Percentiles rank a stretch among this genome's conserved stretches.
phyloP scores from a whole-genome alignment of 2,113 vertebrate genomes.

The Vulpes ferrilata region DNA sequence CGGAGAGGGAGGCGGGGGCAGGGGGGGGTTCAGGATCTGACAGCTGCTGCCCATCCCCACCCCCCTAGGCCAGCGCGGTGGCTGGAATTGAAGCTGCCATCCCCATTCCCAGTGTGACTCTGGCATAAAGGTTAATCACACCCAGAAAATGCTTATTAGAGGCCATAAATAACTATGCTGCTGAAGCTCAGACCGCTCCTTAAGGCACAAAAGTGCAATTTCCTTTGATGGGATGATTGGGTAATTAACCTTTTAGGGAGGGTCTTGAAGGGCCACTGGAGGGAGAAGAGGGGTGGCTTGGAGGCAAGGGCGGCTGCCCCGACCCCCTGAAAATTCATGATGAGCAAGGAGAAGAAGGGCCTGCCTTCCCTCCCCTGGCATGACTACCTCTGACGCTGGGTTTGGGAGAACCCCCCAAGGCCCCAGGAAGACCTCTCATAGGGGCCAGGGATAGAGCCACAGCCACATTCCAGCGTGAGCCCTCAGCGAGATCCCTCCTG shows the following conservation, averaged over 20 bases:
- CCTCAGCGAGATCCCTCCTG: background rate
- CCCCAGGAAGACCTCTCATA: background rate
- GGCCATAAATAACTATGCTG: slow-evolving; percentile 67
- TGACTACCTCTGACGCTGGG: background rate
- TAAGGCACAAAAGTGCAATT: slow-evolving; percentile 68
- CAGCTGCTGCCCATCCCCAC: background rate
- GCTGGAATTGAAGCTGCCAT: slow-evolving; percentile 65
- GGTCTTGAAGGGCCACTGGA: background rate
- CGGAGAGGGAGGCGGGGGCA: no score
- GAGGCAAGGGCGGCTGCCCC: background rate
- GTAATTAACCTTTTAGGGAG: slow-evolving; percentile 66
- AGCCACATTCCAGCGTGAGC: background rate
- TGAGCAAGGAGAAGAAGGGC: background rate
- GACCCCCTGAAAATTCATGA: background rate
- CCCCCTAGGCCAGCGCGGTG: background rate
- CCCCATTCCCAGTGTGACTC: slow-evolving; percentile 69
- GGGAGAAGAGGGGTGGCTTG: background rate
- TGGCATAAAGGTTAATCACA: slow-evolving; percentile 80
- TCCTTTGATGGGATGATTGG: slow-evolving; percentile 65
- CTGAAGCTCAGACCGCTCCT: slow-evolving; percentile 61
- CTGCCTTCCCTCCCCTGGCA: background rate
- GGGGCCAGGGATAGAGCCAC: background rate
- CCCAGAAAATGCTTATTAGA: slow-evolving; percentile 78
- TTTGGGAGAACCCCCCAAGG: background rate
- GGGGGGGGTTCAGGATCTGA: background rate